Percentiles rank a stretch among this genome's conserved stretches.
phyloP scores from a whole-genome alignment of 2,888 invertebrate species.

The Actias luna region DNA sequence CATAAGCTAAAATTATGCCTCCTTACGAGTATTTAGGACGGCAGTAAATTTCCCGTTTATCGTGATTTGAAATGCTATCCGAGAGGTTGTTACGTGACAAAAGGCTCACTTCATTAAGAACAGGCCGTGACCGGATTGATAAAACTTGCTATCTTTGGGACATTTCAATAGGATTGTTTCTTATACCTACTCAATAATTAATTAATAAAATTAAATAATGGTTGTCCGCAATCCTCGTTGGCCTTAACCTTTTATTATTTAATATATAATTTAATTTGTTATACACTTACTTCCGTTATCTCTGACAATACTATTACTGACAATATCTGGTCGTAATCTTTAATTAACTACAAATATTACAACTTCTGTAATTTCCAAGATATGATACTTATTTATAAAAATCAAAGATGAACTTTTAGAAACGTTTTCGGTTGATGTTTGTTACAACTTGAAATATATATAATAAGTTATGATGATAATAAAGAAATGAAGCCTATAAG shows the following conservation, averaged over 20 bases:
- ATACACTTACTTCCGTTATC: too few species aligned
- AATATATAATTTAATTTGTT: not conserved
- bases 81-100: constrained; percentile 68
- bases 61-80: constrained; percentile 69
- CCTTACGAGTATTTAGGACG: constrained; percentile 52
- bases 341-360: too few species aligned
- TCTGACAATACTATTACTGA: too few species aligned
- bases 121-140: constrained; percentile 64
- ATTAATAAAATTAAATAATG: constrained; percentile 8
- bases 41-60: constrained; percentile 70
- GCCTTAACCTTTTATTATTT: not conserved
- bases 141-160: constrained; percentile 50
- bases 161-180: constrained; percentile 45
- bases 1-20: constrained; percentile 31
- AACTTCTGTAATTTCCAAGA: too few species aligned
- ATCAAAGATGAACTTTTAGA: too few species aligned
- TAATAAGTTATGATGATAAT: too few species aligned
- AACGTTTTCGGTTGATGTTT: too few species aligned
- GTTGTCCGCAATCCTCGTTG: not conserved
- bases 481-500: too few species aligned
- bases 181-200: constrained; percentile 4
- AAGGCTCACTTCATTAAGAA: constrained; percentile 69
- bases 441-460: too few species aligned
- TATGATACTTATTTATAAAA: too few species aligned
- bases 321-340: too few species aligned